A percentile compares a stretch with the other conserved stretches of the same genome.
Evolutionary conservation across 2,888 invertebrate genomes (phyloP).

Genomic region (Catocala nupta): DNA sequence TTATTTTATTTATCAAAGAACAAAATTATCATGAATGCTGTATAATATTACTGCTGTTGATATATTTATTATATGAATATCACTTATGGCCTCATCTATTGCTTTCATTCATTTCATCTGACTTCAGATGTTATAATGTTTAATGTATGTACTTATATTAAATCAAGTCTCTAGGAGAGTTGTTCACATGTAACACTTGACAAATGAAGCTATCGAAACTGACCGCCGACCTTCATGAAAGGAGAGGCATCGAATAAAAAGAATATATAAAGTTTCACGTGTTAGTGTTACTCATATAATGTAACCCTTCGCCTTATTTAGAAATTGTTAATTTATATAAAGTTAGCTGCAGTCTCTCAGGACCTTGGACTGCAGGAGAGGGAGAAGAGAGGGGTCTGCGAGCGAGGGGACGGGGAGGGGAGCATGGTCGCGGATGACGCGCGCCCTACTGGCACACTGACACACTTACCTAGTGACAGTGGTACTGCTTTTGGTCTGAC

Average conservation of each 20-base stretch:
- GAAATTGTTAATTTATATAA: slow-evolving; percentile 66
- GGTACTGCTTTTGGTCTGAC: slow-evolving; percentile 85
- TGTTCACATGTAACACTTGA: neutral
- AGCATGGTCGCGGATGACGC: slow-evolving; percentile 84
- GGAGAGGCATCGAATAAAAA: neutral
- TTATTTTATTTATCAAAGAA: no score
- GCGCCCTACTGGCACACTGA: slow-evolving; percentile 86
- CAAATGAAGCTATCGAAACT: neutral
- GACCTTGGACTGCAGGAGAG: slow-evolving; percentile 78
- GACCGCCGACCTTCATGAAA: neutral
- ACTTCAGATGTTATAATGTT: no score
- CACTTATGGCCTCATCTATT: no score
- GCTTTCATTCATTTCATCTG: no score
- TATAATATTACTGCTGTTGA: no score
- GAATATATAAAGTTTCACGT: neutral
- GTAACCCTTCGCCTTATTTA: slow-evolving; percentile 54
- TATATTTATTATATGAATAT: no score
- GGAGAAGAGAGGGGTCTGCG: slow-evolving; percentile 43
- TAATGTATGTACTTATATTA: no score
- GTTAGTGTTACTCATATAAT: slow-evolving; percentile 20
- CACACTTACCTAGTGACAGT: slow-evolving; percentile 87
- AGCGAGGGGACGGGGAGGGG: slow-evolving; percentile 60
- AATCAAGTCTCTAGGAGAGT: neutral
- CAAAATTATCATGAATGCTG: no score
- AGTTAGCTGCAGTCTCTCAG: slow-evolving; percentile 77